Conservation (phyloP, 2,113 vertebrate genomes). For the Limnothrissa miodon region DNA sequence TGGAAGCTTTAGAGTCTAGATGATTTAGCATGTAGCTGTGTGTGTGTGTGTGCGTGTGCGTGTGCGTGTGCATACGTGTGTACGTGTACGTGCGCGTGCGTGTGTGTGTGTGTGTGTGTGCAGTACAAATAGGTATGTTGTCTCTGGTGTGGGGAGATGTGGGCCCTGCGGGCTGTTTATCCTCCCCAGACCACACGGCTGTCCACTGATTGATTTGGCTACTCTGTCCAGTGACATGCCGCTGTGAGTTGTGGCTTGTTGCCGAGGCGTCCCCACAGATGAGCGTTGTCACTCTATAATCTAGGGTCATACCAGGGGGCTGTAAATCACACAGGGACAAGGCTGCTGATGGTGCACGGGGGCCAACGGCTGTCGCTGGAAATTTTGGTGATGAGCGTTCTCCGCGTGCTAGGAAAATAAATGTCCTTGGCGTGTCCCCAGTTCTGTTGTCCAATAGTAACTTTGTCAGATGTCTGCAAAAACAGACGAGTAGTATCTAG, state of each 20-base stretch:
- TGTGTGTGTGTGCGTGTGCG: not conserved
- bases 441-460: not conserved
- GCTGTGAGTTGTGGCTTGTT: not conserved
- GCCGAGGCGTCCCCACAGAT: not conserved
- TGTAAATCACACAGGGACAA: not conserved
- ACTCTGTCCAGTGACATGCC: not conserved
- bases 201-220: constrained; percentile 9
- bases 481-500: no score
- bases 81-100: not conserved
- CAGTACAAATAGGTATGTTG: no score
- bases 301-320: not conserved
- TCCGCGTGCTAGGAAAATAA: not conserved
- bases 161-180: not conserved
- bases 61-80: not conserved
- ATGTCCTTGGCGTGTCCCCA: not conserved
- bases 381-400: not conserved
- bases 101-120: not conserved
- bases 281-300: not conserved
- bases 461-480: no score
- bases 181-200: not conserved
- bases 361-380: not conserved
- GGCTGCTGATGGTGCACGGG: not conserved
- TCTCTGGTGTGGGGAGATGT: not conserved
- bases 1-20: no score
- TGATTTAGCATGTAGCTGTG: no score